A percentile compares a stretch with the other conserved stretches of the same genome.
Conservation (phyloP, 2,888 invertebrate genomes). For the Alentia gelatinosa region DNA sequence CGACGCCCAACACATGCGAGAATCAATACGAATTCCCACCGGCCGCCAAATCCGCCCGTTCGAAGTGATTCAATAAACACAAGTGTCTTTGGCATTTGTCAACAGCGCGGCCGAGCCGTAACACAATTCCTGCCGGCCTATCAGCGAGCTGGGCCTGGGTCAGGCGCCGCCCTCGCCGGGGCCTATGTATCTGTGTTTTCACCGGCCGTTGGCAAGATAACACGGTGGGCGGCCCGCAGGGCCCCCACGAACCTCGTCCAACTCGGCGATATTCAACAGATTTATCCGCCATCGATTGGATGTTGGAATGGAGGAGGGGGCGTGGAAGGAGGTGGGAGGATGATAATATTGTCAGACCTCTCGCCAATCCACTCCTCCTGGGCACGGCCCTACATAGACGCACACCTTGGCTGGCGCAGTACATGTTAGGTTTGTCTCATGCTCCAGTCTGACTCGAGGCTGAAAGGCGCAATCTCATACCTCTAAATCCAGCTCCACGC, state of each 20-base stretch:
- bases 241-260: not conserved
- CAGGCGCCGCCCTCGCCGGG: not conserved
- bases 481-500: too few relatives aligned
- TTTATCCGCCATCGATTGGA: not conserved
- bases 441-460: too few relatives aligned
- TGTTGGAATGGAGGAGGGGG: not conserved
- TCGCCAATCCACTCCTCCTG: too few relatives aligned
- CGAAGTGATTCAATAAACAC: constrained; percentile 45
- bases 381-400: too few relatives aligned
- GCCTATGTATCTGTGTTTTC: not conserved
- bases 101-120: not conserved
- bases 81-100: constrained; percentile 47
- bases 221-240: not conserved
- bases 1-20: not conserved
- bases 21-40: constrained; percentile 34
- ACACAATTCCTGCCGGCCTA: constrained; percentile 1
- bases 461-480: too few relatives aligned
- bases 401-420: too few relatives aligned
- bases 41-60: not conserved
- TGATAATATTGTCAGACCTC: not conserved
- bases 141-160: not conserved
- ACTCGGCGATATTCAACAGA: not conserved
- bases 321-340: not conserved
- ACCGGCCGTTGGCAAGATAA: not conserved
- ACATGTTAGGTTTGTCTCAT: too few relatives aligned